Conservation (phyloP, 2,113 vertebrate species). For the Strigops habroptila region DNA sequence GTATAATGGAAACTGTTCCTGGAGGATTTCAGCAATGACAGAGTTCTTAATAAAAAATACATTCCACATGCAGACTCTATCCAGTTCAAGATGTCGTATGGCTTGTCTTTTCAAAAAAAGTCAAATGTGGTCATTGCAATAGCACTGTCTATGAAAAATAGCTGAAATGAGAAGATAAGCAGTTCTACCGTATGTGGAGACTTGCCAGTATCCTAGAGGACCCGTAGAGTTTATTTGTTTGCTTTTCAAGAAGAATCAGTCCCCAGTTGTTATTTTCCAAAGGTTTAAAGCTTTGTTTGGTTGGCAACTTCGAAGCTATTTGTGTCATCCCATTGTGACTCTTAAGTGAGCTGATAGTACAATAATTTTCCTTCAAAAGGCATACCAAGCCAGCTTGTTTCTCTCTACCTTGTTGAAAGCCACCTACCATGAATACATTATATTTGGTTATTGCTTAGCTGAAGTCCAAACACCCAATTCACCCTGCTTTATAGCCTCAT, state of each 20-base stretch:
- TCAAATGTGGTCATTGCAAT: not conserved
- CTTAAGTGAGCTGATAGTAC: not conserved
- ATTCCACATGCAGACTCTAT: not conserved
- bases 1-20: not conserved
- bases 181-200: fast-evolving
- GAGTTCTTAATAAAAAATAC: not conserved
- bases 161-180: not conserved
- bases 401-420: not conserved
- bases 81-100: not conserved
- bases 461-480: not conserved
- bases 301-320: not conserved
- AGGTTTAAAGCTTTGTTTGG: not conserved
- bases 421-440: not conserved
- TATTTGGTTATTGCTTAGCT: slow-evolving; percentile 20
- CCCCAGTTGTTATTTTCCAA: not conserved
- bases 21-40: not conserved
- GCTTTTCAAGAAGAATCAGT: not conserved
- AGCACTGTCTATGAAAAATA: not conserved
- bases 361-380: not conserved
- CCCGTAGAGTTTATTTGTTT: not conserved
- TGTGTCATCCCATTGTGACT: not conserved
- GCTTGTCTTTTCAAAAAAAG: not conserved
- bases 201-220: not conserved
- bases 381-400: not conserved
- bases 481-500: slow-evolving; percentile 10